Conservation (phyloP, 2,888 invertebrate species). For the Limnephilus lunatus region DNA sequence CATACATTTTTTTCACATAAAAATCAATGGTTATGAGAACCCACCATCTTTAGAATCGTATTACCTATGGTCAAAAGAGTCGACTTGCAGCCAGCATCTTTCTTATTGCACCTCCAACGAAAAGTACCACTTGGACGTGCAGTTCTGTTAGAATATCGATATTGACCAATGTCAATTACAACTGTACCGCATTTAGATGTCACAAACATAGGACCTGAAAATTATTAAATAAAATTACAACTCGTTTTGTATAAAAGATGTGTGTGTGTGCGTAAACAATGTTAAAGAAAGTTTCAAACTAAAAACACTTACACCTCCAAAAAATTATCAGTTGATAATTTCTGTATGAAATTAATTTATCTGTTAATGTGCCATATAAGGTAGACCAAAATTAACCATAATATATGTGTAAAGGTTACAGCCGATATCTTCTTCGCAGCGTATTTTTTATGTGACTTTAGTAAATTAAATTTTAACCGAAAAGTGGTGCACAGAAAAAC, state of each 20-base stretch:
- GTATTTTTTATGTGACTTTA: not conserved
- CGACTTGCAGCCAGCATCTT: conserved; percentile 22
- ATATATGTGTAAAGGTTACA: not conserved
- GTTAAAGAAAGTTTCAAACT: not conserved
- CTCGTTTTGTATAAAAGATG: not conserved
- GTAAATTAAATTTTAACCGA: not conserved
- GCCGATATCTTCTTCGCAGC: not conserved
- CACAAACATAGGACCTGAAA: conserved; percentile 33
- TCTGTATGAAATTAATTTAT: not conserved
- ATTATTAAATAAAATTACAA: conserved; percentile 41
- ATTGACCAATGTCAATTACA: not conserved
- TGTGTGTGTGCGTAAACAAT: not conserved
- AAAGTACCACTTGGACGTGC: not conserved
- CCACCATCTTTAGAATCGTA: not conserved
- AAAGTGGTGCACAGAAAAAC: not conserved
- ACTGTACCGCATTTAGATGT: conserved; percentile 17
- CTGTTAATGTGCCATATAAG: not conserved
- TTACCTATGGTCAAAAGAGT: not conserved
- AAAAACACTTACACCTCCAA: not conserved
- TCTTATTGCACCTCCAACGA: conserved; percentile 40
- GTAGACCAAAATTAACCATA: not conserved
- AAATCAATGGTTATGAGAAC: conserved; percentile 29
- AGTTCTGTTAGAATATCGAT: conserved; percentile 26
- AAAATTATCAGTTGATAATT: not conserved
- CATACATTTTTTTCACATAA: not conserved